Evolutionary conservation across 2,888 invertebrate species (phyloP).

Genomic region (Artemia sinica): DNA sequence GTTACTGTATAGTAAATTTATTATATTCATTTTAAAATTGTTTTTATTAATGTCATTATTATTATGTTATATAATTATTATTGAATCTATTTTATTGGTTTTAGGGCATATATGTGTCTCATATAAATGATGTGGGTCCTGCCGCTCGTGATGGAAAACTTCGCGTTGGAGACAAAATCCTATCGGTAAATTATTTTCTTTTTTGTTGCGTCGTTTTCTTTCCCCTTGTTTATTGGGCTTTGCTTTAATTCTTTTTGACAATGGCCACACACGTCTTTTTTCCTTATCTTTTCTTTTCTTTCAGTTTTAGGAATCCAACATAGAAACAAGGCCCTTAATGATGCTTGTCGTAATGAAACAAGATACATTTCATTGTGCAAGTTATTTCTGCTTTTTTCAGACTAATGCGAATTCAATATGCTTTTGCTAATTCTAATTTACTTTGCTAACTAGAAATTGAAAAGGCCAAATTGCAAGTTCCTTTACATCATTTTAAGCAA

Average conservation of each 20-base stretch:
- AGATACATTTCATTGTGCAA: too few species aligned
- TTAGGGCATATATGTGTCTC: slow-evolving; percentile 69
- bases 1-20: neutral
- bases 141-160: slow-evolving; percentile 85
- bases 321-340: too few species aligned
- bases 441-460: too few species aligned
- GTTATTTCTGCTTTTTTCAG: too few species aligned
- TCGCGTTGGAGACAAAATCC: slow-evolving; percentile 63
- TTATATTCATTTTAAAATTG: neutral
- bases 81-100: slow-evolving; percentile 21
- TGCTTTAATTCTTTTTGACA: slow-evolving; percentile 8
- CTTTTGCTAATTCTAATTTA: too few species aligned
- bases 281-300: too few species aligned
- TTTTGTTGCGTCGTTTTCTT: too few species aligned
- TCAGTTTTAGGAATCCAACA: too few species aligned
- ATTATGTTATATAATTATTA: neutral
- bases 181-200: slow-evolving; percentile 46
- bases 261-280: neutral
- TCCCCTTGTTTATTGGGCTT: neutral
- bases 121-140: slow-evolving; percentile 71
- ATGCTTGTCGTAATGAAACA: too few species aligned
- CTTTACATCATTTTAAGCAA: too few species aligned
- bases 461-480: too few species aligned
- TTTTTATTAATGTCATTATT: neutral
- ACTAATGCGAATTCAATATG: too few species aligned